Percentiles rank a stretch among this genome's conserved stretches.
Conservation (phyloP, 2,888 invertebrate genomes). For the Drosophila anomelani region DNA sequence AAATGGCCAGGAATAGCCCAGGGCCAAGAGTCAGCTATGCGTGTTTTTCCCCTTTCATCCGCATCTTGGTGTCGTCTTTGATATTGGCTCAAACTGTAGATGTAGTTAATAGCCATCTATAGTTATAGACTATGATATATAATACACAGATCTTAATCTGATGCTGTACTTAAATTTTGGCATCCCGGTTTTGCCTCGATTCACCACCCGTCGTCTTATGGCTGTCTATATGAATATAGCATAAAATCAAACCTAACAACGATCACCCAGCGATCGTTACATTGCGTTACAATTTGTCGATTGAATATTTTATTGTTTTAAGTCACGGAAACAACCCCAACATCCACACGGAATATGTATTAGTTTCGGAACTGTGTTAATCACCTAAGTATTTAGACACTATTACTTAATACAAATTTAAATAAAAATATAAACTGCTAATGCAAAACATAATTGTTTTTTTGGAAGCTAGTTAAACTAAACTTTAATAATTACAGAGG, state of each 20-base stretch:
- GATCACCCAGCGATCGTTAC: slow-evolving; percentile 65
- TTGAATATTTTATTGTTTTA: slow-evolving; percentile 38
- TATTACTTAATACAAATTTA: slow-evolving; percentile 71
- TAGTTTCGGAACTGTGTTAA: slow-evolving; percentile 78
- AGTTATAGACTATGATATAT: slow-evolving; percentile 31
- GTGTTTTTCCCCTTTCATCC: slow-evolving; percentile 41
- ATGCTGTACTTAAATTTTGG: slow-evolving; percentile 69
- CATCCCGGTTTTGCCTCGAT: slow-evolving; percentile 57
- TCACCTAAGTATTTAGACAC: slow-evolving; percentile 80
- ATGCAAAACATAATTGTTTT: neutral
- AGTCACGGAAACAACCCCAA: slow-evolving; percentile 16
- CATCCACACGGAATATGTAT: slow-evolving; percentile 61
- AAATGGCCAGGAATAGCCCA: slow-evolving; percentile 55
- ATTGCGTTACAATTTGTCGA: slow-evolving; percentile 53
- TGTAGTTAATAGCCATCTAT: slow-evolving; percentile 43
- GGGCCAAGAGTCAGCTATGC: slow-evolving; percentile 42
- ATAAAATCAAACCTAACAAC: slow-evolving; percentile 58
- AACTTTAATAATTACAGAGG: no score
- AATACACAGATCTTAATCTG: slow-evolving; percentile 53
- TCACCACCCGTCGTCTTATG: slow-evolving; percentile 47
- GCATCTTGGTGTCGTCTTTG: slow-evolving; percentile 65
- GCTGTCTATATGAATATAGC: slow-evolving; percentile 60
- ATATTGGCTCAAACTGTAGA: slow-evolving; percentile 64
- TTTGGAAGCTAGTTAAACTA: neutral
- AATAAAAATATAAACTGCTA: slow-evolving; percentile 49